Conservation (phyloP, 2,797 vertebrate species). For the Coccyzus lansbergi region DNA sequence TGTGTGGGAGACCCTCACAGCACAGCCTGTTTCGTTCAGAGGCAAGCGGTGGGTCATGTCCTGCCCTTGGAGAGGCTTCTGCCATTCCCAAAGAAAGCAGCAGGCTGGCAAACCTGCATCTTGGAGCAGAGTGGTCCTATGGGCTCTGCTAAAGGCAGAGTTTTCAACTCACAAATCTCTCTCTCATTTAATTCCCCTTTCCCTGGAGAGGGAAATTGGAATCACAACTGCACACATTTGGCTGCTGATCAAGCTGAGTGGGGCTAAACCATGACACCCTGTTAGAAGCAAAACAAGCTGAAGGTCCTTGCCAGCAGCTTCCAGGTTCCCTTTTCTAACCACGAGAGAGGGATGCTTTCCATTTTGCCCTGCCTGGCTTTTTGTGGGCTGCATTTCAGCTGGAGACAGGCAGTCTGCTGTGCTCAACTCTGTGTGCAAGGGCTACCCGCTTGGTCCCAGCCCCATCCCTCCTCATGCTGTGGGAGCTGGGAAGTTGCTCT, state of each 20-base stretch:
- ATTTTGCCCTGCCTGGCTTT: neutral
- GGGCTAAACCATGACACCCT: no score
- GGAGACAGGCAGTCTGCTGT: fast-evolving
- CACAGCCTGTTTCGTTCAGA: neutral
- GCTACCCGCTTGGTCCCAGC: neutral
- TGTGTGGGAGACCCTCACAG: fast-evolving
- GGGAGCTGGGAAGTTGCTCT: neutral
- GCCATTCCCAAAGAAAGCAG: neutral
- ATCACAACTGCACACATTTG: no score
- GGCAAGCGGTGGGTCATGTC: neutral
- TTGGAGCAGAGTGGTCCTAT: neutral
- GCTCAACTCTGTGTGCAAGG: fast-evolving
- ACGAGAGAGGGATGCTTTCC: neutral
- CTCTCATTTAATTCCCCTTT: no score
- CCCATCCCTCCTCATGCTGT: fast-evolving
- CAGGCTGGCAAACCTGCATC: neutral
- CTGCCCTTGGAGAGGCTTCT: neutral
- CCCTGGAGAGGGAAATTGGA: no score
- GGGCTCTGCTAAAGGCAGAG: neutral
- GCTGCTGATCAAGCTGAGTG: no score
- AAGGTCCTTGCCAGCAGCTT: neutral
- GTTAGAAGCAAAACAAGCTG: neutral
- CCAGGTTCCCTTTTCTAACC: neutral
- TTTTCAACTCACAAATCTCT: no score
- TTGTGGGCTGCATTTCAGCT: neutral